A percentile compares a stretch with the other conserved stretches of the same genome.
These are phyloP conservation scores for Antennarius striatus DNA, from an alignment of 2,113 vertebrate genomes.

Conservation along the genomic window DNA sequence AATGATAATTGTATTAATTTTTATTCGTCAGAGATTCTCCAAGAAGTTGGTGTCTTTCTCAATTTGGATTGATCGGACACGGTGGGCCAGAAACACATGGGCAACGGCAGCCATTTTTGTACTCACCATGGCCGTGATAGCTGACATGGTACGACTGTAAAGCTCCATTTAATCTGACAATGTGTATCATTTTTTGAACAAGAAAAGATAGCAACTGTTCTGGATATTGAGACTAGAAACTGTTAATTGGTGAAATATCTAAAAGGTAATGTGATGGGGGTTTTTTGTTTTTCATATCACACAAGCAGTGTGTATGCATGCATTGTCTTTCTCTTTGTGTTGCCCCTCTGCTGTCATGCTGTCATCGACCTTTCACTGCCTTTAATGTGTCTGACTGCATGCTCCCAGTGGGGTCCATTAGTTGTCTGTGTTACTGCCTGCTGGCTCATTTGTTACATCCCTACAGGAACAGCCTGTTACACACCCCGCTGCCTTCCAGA, in stretches of 20 bases:
- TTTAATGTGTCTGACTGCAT: conserved; percentile 56
- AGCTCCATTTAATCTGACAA: not conserved
- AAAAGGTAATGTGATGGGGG: too few species aligned
- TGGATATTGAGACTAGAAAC: too few species aligned
- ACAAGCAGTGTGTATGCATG: not conserved
- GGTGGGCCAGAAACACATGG: conserved; percentile 96
- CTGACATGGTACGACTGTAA: conserved; percentile 88
- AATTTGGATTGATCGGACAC: conserved; percentile 91
- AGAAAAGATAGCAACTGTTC: too few species aligned
- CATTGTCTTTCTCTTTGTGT: conserved; percentile 21
- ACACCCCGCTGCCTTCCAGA: conserved; percentile 53
- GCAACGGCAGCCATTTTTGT: conserved; percentile 94
- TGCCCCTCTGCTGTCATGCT: conserved; percentile 36
- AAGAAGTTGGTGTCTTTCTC: conserved; percentile 92
- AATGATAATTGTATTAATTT: not conserved
- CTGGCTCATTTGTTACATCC: conserved; percentile 64
- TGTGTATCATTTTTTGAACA: too few species aligned
- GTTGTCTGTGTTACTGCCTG: conserved; percentile 65
- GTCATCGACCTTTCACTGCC: conserved; percentile 42
- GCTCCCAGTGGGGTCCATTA: conserved; percentile 72
- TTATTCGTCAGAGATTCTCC: conserved; percentile 82
- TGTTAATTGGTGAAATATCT: too few species aligned
- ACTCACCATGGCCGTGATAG: conserved; percentile 88
- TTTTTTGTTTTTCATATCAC: not conserved
- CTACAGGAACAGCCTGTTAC: conserved; percentile 57